These are phyloP conservation scores for Caradrina kadenii DNA, from an alignment of 2,888 invertebrate genomes.

Conservation along the genomic window DNA sequence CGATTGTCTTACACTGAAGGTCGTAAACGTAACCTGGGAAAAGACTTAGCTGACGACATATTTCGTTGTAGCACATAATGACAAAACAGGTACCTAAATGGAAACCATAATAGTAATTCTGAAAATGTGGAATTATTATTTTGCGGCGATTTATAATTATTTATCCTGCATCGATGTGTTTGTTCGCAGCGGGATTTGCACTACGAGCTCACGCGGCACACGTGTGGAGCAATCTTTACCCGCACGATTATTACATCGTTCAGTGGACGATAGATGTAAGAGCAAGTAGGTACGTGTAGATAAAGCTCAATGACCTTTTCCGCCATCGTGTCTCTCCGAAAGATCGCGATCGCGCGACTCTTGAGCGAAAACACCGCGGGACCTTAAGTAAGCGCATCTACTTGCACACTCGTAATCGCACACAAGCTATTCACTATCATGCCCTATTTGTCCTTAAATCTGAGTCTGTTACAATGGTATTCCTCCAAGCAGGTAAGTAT, in stretches of 20 bases:
- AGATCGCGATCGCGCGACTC: no score
- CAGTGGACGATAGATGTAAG: neutral
- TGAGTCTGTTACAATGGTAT: neutral
- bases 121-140: constrained; percentile 49
- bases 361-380: no score
- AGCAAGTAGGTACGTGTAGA: no score
- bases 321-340: neutral
- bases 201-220: constrained; percentile 25
- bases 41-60: neutral
- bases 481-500: neutral
- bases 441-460: neutral
- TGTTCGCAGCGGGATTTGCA: constrained; percentile 39
- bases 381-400: no score
- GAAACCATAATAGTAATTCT: constrained; percentile 34
- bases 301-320: neutral
- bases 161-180: constrained; percentile 43
- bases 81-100: constrained; percentile 1
- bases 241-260: neutral
- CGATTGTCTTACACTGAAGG: no score
- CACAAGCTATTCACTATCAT: no score
- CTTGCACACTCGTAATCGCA: no score
- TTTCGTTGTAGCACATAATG: neutral
- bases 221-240: neutral
- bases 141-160: constrained; percentile 58
- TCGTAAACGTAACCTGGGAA: neutral